Conservation (phyloP, 2,888 invertebrate genomes). For the Tryphoninae sp. region DNA sequence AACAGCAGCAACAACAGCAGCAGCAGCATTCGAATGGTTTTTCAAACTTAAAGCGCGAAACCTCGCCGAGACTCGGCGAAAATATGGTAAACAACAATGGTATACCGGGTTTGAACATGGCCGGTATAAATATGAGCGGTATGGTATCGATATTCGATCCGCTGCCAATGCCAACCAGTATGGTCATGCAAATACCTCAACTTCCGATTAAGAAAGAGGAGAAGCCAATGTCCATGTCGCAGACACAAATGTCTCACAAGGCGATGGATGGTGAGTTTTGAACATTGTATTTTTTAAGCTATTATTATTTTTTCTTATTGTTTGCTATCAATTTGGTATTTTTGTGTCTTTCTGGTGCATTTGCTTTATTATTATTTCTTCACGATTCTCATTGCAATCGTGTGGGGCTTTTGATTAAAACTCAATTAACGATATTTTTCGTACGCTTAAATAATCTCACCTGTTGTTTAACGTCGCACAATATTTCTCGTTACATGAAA, state of each 20-base stretch:
- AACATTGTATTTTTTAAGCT: constrained; percentile 13
- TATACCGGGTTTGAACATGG: constrained; percentile 80
- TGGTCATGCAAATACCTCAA: constrained; percentile 81
- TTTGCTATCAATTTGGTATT: constrained; percentile 29
- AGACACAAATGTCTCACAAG: constrained; percentile 82
- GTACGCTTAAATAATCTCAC: background rate
- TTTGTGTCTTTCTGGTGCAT: constrained; percentile 39
- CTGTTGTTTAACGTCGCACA: constrained; percentile 20
- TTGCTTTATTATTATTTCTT: constrained; percentile 51
- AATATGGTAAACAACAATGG: constrained; percentile 82
- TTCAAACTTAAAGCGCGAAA: constrained; percentile 81
- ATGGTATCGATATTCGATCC: constrained; percentile 87
- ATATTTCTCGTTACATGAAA: constrained; percentile 6
- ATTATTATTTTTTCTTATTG: constrained; percentile 23
- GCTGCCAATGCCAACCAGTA: constrained; percentile 79
- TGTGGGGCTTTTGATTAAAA: background rate
- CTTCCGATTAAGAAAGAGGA: constrained; percentile 84
- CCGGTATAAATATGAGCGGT: constrained; percentile 82
- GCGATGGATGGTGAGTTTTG: constrained; percentile 78
- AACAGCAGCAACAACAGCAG: constrained; percentile 70
- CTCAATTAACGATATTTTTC: background rate
- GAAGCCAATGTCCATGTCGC: constrained; percentile 85
- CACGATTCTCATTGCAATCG: constrained; percentile 41
- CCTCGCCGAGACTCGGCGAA: constrained; percentile 74
- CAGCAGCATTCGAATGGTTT: constrained; percentile 81